Conservation (phyloP, 2,797 vertebrate species). For the Hippoglossus hippoglossus region DNA sequence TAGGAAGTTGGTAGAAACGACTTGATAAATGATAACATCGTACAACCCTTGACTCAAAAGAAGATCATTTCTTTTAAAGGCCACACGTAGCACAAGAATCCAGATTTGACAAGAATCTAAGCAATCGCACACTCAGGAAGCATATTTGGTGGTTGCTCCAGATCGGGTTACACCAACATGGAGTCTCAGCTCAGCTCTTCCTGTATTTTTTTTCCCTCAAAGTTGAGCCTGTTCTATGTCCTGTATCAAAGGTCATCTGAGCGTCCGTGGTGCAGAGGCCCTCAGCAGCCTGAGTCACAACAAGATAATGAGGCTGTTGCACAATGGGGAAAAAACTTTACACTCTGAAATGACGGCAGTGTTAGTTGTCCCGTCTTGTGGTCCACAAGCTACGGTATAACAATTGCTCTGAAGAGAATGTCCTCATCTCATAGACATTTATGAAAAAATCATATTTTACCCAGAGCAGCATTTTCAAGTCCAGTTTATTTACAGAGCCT, state of each 20-base stretch:
- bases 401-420: too few relatives aligned
- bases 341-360: slow-evolving; percentile 10
- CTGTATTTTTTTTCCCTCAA: slow-evolving; percentile 44
- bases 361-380: not conserved
- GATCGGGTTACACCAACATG: slow-evolving; percentile 1
- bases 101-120: not conserved
- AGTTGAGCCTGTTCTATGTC: slow-evolving; percentile 33
- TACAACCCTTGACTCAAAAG: slow-evolving; percentile 3
- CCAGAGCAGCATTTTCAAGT: too few relatives aligned
- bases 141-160: slow-evolving; percentile 23
- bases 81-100: not conserved
- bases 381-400: not conserved
- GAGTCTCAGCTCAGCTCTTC: slow-evolving; percentile 15
- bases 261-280: slow-evolving; percentile 14
- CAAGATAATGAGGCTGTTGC: slow-evolving; percentile 53
- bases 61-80: not conserved
- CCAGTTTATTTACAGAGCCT: too few relatives aligned
- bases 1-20: slow-evolving; percentile 75
- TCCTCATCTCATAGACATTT: too few relatives aligned
- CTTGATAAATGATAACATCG: slow-evolving; percentile 76
- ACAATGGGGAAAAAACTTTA: slow-evolving; percentile 14
- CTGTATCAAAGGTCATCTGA: slow-evolving; percentile 74
- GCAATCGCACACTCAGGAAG: slow-evolving; percentile 1
- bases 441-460: too few relatives aligned
- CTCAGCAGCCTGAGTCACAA: slow-evolving; percentile 44